Evolutionary conservation across 2,797 vertebrate species (phyloP), one percentile per base, ranked within the genome.

Genomic region (Pogonophryne albipinna): DNA sequence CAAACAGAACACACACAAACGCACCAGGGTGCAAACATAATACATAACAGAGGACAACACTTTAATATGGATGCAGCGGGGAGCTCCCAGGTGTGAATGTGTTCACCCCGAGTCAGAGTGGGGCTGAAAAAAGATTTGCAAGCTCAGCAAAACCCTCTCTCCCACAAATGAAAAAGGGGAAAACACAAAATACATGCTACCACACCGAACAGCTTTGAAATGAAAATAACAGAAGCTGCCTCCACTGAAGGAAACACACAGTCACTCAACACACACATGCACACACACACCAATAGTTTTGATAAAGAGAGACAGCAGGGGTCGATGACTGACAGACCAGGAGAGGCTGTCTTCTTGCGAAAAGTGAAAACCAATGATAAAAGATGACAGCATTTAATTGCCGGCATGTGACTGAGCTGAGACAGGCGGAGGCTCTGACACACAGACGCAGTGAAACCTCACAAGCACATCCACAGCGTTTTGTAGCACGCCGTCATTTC

Each of bases 331-430:
- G 83, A 69, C 87, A 84, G 75, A 66, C 76, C 72, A 6, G 0
- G 61, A 76, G 79, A 80, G 60, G 44, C 53, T 61, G 79, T 49
- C 51, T 3, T 68, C 76, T 50, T 20, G 19, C 44, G 27, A 81
- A 78, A 82, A 85, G 42, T 68, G 66, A 84, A 72, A 45, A 41
- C 44, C 8, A 61, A 81, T 66, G 80, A 86, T 85, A 85, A 86
- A 84, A 70, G 58, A 82, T 79, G 83, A 85, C 87, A 87, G 75
- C 45, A 71, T 84, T 89, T 89, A 86, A 90, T 88, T 89, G 68
- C 65, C 77, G 70, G 56, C 52, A 19, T 49, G 60, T 82, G 66
- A 79, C 66, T 31, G 72, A 89, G 80, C 63, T 3, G 58, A 72
- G 71, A 83, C 72, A 68, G 59, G 58, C 51, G 1, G 6, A 51